These are phyloP conservation scores for Pocillopora meandrina DNA, from an alignment of 92 coral and sea anemone genomes.

Conservation along the genomic window DNA sequence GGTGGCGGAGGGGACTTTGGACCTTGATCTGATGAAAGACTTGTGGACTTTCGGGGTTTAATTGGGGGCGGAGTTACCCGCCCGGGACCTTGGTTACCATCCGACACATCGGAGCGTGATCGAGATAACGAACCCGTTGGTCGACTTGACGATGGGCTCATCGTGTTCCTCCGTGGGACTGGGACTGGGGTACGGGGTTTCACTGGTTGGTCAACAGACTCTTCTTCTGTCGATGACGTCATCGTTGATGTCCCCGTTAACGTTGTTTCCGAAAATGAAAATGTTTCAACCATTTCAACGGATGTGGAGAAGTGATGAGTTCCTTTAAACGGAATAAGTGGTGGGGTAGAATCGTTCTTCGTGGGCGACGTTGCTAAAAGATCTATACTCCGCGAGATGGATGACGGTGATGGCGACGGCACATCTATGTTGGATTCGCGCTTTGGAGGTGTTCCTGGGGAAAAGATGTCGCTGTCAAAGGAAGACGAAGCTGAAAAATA, in stretches of 20 bases:
- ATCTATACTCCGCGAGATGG: conserved; percentile 19
- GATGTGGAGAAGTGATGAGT: background rate
- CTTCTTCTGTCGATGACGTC: background rate
- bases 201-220: conserved; percentile 16
- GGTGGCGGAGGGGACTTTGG: conserved; percentile 23
- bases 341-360: conserved; percentile 2
- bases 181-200: conserved; percentile 45
- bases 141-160: background rate
- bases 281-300: background rate
- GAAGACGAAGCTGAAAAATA: conserved; percentile 38
- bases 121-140: conserved; percentile 11
- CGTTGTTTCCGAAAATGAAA: conserved; percentile 9
- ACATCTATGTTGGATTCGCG: background rate
- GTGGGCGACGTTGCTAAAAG: background rate
- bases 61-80: conserved; percentile 9
- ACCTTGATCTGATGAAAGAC: conserved; percentile 4
- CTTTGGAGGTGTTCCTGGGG: conserved; percentile 21
- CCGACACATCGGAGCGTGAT: conserved; percentile 23
- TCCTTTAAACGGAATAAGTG: background rate
- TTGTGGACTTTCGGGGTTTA: conserved; percentile 13
- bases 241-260: background rate
- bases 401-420: background rate
- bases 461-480: conserved; percentile 27
- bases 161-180: conserved; percentile 20
- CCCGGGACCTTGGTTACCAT: background rate